A percentile compares a stretch with the other conserved stretches of the same genome.
phyloP scores from a whole-genome alignment of 2,888 invertebrate species.

The Trachelus stipa region DNA sequence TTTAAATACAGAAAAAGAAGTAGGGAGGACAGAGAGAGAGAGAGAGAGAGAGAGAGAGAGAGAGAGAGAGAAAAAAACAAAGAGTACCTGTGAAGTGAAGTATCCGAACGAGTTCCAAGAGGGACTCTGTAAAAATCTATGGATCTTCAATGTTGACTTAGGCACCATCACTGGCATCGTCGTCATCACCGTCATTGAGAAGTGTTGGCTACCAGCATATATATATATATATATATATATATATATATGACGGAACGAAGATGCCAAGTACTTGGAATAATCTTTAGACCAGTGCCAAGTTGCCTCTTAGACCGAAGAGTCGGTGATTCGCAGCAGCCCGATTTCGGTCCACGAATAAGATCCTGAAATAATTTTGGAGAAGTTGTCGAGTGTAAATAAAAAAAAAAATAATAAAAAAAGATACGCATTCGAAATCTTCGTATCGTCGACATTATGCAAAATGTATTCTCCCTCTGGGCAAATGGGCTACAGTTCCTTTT shows the following conservation, averaged over 20 bases:
- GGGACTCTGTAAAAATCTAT: background rate
- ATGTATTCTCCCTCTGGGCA: background rate
- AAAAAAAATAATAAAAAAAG: background rate
- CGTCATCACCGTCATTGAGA: no score
- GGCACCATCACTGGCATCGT: constrained; percentile 16
- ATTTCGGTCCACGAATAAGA: background rate
- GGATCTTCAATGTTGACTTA: constrained; percentile 39
- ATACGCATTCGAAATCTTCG: background rate
- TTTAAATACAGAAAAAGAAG: constrained; percentile 4
- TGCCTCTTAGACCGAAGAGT: background rate
- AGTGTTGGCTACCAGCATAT: background rate
- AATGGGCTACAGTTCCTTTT: background rate
- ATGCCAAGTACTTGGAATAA: background rate
- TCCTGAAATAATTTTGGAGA: background rate
- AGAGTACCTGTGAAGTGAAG: background rate
- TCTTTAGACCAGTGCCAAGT: background rate
- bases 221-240: background rate
- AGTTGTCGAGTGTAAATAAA: background rate
- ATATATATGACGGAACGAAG: background rate
- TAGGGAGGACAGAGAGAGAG: constrained; percentile 12
- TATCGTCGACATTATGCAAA: constrained; percentile 2
- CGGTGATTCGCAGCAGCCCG: background rate
- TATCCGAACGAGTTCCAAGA: no score
- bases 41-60: constrained; percentile 1
- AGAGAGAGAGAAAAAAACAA: constrained; percentile 1